Evolutionary conservation across 2,113 vertebrate species (phyloP).

Genomic region (Pteronura brasiliensis): DNA sequence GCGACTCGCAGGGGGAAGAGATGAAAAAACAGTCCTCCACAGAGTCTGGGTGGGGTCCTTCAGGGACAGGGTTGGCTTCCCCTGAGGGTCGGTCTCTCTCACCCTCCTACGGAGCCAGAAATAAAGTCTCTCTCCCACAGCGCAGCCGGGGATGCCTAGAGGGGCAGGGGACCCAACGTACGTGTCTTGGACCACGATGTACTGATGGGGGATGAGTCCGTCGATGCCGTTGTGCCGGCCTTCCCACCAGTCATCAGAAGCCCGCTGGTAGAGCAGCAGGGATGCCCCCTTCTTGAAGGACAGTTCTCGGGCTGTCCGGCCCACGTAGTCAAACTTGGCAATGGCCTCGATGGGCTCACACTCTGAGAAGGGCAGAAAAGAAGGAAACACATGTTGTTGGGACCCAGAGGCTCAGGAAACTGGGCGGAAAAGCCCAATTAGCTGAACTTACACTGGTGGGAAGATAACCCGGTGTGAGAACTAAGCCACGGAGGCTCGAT

Average conservation of each 20-base stretch:
- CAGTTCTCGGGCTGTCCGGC: constrained; percentile 93
- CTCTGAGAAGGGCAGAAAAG: constrained; percentile 85
- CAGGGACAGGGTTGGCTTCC: fast-evolving
- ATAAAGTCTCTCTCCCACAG: not conserved
- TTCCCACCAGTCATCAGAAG: constrained; percentile 98
- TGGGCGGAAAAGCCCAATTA: not conserved
- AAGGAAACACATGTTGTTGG: not conserved
- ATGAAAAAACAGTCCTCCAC: not conserved
- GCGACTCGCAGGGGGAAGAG: not conserved
- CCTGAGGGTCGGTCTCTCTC: not conserved
- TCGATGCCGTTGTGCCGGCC: constrained; percentile 93
- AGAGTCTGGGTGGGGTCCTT: not conserved
- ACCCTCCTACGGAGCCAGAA: not conserved
- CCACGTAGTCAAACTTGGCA: constrained; percentile 95
- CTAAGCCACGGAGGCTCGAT: not conserved
- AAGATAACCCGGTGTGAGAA: not conserved
- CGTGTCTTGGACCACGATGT: constrained; percentile 95
- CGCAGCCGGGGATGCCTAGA: not conserved
- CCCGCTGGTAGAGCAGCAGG: constrained; percentile 92
- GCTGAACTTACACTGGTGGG: not conserved
- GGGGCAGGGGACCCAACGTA: constrained; percentile 80
- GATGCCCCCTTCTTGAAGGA: constrained; percentile 96
- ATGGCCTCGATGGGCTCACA: constrained; percentile 94
- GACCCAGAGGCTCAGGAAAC: not conserved
- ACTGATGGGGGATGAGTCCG: constrained; percentile 96